A percentile compares a stretch with the other conserved stretches of the same genome.
Conservation (phyloP, 2,113 vertebrate species). For the Pseudolaguvia tuberculata region DNA sequence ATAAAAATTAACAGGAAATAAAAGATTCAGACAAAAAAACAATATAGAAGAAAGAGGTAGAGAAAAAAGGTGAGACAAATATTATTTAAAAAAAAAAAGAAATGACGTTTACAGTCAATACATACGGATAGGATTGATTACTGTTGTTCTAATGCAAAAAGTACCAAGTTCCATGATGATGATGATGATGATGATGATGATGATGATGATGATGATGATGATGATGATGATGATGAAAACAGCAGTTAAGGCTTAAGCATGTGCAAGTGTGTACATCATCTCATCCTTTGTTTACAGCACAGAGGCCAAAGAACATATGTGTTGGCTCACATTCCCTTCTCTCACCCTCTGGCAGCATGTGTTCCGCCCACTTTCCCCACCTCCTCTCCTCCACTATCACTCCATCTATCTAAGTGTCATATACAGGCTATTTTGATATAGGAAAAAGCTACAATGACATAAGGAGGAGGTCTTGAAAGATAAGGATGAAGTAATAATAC, state of each 20-base stretch:
- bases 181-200: constrained; percentile 4
- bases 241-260: constrained; percentile 37
- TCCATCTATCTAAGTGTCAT: constrained; percentile 44
- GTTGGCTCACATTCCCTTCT: constrained; percentile 52
- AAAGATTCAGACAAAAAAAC: constrained; percentile 24
- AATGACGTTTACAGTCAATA: neutral
- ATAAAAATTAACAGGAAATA: neutral
- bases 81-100: too few relatives aligned
- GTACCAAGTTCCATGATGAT: too few relatives aligned
- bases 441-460: neutral
- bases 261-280: constrained; percentile 28
- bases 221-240: constrained; percentile 21
- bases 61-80: neutral
- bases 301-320: constrained; percentile 66
- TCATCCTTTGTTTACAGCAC: constrained; percentile 54
- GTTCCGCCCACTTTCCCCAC: neutral
- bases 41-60: constrained; percentile 13
- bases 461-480: neutral
- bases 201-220: constrained; percentile 20
- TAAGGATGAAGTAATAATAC: too few relatives aligned
- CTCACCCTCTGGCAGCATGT: constrained; percentile 66
- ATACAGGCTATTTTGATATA: too few relatives aligned
- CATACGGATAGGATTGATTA: neutral
- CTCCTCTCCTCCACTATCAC: neutral
- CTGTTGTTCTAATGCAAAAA: neutral